Conservation (phyloP, 1,140 invertebrate genomes). For the Formica exsecta region DNA sequence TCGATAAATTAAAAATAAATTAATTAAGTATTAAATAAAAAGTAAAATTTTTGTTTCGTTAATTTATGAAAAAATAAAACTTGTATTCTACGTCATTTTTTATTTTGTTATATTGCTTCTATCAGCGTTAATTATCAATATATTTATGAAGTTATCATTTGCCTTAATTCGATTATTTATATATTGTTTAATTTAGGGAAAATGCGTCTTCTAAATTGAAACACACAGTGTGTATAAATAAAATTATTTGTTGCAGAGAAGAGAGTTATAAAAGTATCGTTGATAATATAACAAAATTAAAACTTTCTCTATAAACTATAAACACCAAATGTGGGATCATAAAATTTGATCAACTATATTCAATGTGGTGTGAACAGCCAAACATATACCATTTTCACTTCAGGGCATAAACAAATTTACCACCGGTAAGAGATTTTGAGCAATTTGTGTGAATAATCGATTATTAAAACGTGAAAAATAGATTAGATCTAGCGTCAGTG, state of each 20-base stretch:
- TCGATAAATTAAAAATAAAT: not conserved
- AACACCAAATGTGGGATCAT: not conserved
- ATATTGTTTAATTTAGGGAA: not conserved
- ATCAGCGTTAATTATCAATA: not conserved
- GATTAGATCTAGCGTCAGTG: not conserved
- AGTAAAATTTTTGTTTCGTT: not conserved
- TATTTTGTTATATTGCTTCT: not conserved
- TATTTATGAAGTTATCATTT: not conserved
- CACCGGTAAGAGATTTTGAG: not conserved
- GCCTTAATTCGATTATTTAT: not conserved
- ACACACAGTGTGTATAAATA: not conserved
- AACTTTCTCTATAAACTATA: not conserved
- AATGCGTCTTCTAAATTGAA: not conserved
- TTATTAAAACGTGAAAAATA: constrained; percentile 5
- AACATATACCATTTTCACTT: not conserved
- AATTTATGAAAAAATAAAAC: not conserved
- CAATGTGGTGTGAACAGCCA: not conserved
- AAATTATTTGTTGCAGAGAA: not conserved
- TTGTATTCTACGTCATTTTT: not conserved
- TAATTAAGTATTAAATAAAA: not conserved
- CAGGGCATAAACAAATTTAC: not conserved
- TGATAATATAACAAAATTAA: constrained; percentile 6
- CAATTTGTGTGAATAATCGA: not conserved
- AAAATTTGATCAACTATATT: not conserved
- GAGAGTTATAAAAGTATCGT: not conserved